Conservation (phyloP, 2,888 invertebrate genomes). For the Pinctada fucata region DNA sequence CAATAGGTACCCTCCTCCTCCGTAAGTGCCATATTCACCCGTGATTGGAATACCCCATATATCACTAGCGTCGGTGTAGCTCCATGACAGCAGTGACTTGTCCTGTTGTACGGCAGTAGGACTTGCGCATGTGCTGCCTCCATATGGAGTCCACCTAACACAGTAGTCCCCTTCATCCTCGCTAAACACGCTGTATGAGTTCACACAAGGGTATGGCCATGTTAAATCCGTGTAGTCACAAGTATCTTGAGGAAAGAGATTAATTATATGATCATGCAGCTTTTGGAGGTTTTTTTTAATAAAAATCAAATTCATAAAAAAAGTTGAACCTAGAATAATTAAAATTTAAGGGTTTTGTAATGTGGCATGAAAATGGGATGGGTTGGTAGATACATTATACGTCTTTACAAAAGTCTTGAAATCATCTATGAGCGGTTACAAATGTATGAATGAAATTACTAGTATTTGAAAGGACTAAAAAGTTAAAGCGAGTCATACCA, state of each 20-base stretch:
- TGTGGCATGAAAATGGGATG: too few species aligned
- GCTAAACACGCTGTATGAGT: slow-evolving; percentile 30
- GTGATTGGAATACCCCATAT: slow-evolving; percentile 45
- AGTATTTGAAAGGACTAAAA: too few species aligned
- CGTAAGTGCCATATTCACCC: slow-evolving; percentile 42
- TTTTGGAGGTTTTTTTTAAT: too few species aligned
- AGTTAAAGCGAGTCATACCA: slow-evolving; percentile 34
- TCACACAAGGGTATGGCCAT: slow-evolving; percentile 29
- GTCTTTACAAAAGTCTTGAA: too few species aligned
- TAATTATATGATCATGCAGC: too few species aligned
- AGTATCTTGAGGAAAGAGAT: too few species aligned
- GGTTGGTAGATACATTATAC: too few species aligned
- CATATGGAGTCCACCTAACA: slow-evolving; percentile 33
- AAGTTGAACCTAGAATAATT: too few species aligned
- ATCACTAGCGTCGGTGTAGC: slow-evolving; percentile 37
- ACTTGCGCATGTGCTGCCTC: slow-evolving; percentile 5
- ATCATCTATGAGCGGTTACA: too few species aligned
- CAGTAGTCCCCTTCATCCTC: slow-evolving; percentile 43
- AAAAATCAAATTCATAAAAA: too few species aligned
- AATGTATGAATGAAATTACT: too few species aligned
- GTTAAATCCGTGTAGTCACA: slow-evolving; percentile 23
- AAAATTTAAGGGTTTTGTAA: too few species aligned
- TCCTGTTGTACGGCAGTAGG: slow-evolving; percentile 8
- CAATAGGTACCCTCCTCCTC: slow-evolving; percentile 58
- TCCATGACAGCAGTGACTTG: slow-evolving; percentile 44